Base-by-base conservation (phyloP, 2,888 invertebrate genomes). In the Heteromyza rotundicornis region DNA sequence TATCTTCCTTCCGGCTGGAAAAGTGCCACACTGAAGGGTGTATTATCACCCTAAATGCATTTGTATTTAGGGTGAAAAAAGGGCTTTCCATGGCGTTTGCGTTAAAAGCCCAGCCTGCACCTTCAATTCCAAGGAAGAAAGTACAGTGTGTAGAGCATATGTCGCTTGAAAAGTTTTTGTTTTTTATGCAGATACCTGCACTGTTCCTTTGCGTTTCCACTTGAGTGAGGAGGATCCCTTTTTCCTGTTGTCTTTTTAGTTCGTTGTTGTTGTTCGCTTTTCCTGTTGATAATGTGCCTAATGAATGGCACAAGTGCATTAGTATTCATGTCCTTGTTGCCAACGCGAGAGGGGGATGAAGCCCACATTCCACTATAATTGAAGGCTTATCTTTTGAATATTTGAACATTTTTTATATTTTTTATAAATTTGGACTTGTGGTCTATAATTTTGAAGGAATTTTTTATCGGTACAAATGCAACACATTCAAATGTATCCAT, bases 1-100 rank as follows among this genome's bases (percentile, higher is more conserved):
- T 57, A 57, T 50, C 57, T 57, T 68, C 64, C 72, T 69, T 71
- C 72, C 70, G 71, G 70, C 66, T 63, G 73, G 73, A 75, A 73
- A 73, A 73, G 61, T 68, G 72, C 70, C 65, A 63, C 20, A 62
- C 14, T 40, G 40, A 40, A 40, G 40, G 40, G 40, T 40, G 40
- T 40, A 7, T 27, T n/a, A n/a, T 40, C 10, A n/a, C 40, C 40
- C 40, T 40, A 3, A 40, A 40, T n/a, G 5, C 40, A 14, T n/a
- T 40, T 40, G 32, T 32, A 8, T 5, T 32, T 5, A 5, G 12
- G 7, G 12, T 32, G 12, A 8, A 32, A 32, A 32, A 40, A n/a
- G n/a, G 40, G 40, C 10, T 40, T 40, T 40, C 2, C 16, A n/a
- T 40, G n/a, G 14, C 27, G 10, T 27, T 27, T 14, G 14, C 14